phyloP scores from a whole-genome alignment of 2,113 vertebrate genomes.

The Platycercus adscitus region DNA sequence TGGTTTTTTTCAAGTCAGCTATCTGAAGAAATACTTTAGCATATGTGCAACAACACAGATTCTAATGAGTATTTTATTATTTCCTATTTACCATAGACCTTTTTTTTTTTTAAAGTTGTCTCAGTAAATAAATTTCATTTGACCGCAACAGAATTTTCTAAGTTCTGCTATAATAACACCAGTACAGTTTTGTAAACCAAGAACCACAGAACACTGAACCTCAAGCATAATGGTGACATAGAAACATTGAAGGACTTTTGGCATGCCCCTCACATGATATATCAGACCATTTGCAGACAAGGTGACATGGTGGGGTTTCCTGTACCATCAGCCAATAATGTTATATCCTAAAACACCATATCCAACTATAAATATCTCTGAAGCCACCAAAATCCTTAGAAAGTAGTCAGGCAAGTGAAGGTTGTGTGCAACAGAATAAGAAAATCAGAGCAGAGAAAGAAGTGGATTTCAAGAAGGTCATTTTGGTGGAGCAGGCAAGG shows the following conservation, averaged over 20 bases:
- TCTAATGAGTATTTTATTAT: not conserved
- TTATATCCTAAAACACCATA: not conserved
- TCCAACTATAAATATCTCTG: not conserved
- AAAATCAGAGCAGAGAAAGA: not conserved
- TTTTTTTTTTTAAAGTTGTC: not conserved
- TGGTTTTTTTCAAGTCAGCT: not conserved
- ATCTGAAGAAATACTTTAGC: not conserved
- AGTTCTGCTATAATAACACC: not conserved
- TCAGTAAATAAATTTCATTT: not conserved
- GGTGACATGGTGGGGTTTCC: rapidly evolving
- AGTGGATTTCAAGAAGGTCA: not conserved
- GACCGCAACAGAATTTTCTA: not conserved
- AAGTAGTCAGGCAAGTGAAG: not conserved
- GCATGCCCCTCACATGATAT: rapidly evolving
- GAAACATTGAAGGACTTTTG: not conserved
- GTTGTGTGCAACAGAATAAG: not conserved
- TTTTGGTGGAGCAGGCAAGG: not conserved
- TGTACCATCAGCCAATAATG: not conserved
- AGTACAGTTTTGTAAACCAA: not conserved
- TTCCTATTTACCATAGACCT: not conserved
- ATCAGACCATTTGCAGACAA: not conserved
- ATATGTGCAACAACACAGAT: not conserved
- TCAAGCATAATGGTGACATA: not conserved
- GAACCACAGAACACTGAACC: not conserved
- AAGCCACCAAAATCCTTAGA: not conserved